phyloP scores from a whole-genome alignment of 2,888 invertebrate species.

The Petrolisthes manimaculis region DNA sequence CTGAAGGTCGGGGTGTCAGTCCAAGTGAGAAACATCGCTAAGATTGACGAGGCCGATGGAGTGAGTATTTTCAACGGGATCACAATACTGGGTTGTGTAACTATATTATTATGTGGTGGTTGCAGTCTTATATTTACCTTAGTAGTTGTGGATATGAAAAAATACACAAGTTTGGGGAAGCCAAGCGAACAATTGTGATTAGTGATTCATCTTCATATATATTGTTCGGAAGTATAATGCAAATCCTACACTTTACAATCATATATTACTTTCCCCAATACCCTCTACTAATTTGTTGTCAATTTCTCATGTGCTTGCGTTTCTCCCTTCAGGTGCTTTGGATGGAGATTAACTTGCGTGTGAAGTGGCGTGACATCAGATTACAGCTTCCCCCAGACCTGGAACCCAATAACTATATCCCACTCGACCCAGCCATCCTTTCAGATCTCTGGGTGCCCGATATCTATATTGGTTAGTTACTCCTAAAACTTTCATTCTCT shows the following conservation, averaged over 20 bases:
- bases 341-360: slow-evolving; percentile 34
- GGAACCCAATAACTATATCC: slow-evolving; percentile 11
- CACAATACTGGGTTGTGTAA: neutral
- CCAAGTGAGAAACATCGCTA: slow-evolving; percentile 25
- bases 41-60: slow-evolving; percentile 33
- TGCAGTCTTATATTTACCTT: neutral
- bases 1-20: slow-evolving; percentile 36
- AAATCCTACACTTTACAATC: no score
- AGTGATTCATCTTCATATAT: no score
- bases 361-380: slow-evolving; percentile 38
- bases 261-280: no score
- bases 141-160: no score
- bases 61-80: slow-evolving; percentile 14
- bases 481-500: neutral
- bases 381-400: slow-evolving; percentile 17
- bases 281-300: no score
- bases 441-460: slow-evolving; percentile 31
- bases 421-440: slow-evolving; percentile 39
- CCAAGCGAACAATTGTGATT: neutral
- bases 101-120: neutral
- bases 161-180: neutral
- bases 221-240: no score
- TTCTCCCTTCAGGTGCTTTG: slow-evolving; percentile 14
- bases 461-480: slow-evolving; percentile 29
- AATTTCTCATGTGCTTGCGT: no score